These are phyloP conservation scores for Dynastes hyllus DNA, from an alignment of 2,888 invertebrate genomes.

Conservation along the genomic window DNA sequence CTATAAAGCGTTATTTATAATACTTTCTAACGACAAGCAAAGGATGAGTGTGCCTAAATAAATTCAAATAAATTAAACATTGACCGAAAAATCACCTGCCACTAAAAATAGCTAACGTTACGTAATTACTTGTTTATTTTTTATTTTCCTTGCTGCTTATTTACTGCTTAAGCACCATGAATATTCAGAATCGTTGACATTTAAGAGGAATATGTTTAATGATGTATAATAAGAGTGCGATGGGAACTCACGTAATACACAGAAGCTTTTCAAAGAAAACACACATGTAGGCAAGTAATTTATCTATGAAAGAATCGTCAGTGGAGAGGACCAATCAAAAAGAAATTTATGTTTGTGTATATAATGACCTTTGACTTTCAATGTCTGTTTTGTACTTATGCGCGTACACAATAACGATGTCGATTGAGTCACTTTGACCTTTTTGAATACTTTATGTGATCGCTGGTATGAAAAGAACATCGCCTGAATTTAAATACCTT, in stretches of 20 bases:
- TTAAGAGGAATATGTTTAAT: slow-evolving; percentile 2
- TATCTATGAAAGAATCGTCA: background rate
- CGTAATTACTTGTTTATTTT: slow-evolving; percentile 4
- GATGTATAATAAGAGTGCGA: background rate
- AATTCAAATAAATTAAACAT: background rate
- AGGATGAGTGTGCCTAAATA: background rate
- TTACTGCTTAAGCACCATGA: slow-evolving; percentile 20
- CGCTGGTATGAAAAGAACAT: background rate
- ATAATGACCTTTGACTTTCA: background rate
- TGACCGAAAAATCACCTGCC: background rate
- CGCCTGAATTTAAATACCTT: background rate
- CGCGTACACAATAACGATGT: no score
- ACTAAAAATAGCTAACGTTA: background rate
- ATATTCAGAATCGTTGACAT: slow-evolving; percentile 27
- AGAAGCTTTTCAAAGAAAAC: background rate
- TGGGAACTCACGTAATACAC: background rate
- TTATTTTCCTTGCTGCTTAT: slow-evolving; percentile 2
- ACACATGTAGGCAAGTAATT: background rate
- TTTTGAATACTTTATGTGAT: background rate
- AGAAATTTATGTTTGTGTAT: slow-evolving; percentile 1
- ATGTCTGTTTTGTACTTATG: background rate
- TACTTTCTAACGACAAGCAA: background rate
- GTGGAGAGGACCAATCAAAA: background rate
- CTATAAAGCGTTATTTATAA: background rate
- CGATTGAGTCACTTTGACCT: background rate